Base-by-base conservation (phyloP, 1,140 invertebrate genomes). In the Calycopis cecrops region DNA sequence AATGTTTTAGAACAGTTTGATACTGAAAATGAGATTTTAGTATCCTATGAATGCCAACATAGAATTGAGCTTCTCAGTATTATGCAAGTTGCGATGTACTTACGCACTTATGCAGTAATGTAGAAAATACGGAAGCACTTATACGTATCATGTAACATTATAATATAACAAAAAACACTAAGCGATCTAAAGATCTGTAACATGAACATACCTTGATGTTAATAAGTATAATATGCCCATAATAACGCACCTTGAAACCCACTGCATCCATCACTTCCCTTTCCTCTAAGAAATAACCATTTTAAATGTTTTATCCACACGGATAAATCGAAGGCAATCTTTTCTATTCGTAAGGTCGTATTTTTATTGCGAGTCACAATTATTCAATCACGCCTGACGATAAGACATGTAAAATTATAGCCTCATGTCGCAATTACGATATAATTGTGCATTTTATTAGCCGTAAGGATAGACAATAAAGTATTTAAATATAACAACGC, bases 181-280 rank as follows among this genome's bases (percentile, higher is more conserved):
- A 2, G 21, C 21, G 6, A 28, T 28, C 21, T 28, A 28, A 3
- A 44, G 4, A 44, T 16, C 8, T 17, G 14, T 2, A 17, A 17
- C 40, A 44, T 9, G 14, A 44, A 16, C 40, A 50, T n/a, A 50
- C 48, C 48, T 50, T 50, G 28, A 35, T 35, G 9, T 35, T 2
- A 14, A 49, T 54, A 33, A 12, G n/a, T 50, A 44, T 21, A 56
- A 50, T 50, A 35, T 50, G 12, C 28, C 33, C 17, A 44, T 69
- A 67, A 67, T 70, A 63, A 55, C 50, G 56, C 62, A 63, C 75
- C 75, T 78, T 80, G 73, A 71, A 63, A 47, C 56, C 57, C 65
- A 72, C 65, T 59, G 61, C 60, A 67, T 61, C 40, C 67, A 55
- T 62, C 60, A 78, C 71, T 84, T 84, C 80, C 80, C 55, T 78